Conservation (phyloP, 2,797 vertebrate species). For the Meriones psammophilus region DNA sequence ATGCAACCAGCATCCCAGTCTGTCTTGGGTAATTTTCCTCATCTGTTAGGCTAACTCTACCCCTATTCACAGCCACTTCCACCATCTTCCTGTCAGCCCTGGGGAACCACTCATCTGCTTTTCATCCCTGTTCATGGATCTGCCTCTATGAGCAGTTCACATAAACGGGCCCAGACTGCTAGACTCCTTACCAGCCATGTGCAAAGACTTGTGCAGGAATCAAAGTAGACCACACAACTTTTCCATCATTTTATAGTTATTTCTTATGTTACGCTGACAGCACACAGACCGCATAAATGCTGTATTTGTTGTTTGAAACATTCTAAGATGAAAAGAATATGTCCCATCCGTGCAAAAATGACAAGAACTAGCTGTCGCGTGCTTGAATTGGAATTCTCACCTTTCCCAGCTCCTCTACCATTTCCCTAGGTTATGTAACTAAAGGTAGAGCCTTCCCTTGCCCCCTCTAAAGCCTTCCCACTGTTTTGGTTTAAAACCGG, state of each 20-base stretch:
- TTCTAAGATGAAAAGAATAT: background rate
- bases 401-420: background rate
- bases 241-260: background rate
- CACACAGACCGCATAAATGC: background rate
- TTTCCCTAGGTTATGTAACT: background rate
- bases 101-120: background rate
- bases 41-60: background rate
- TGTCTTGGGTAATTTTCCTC: background rate
- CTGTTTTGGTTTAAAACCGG: background rate
- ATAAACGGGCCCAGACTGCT: background rate
- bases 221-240: background rate
- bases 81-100: too few species aligned
- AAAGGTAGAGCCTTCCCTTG: background rate
- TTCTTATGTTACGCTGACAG: conserved; percentile 25
- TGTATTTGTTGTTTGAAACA: background rate
- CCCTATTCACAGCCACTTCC: background rate
- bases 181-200: background rate
- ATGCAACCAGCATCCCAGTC: background rate
- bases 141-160: background rate
- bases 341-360: background rate
- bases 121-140: background rate
- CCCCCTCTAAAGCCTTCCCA: background rate
- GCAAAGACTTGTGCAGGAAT: background rate
- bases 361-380: background rate
- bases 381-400: background rate